These are phyloP conservation scores for Hemiscyllium ocellatum DNA, from an alignment of 2,113 vertebrate genomes.

Conservation along the genomic window DNA sequence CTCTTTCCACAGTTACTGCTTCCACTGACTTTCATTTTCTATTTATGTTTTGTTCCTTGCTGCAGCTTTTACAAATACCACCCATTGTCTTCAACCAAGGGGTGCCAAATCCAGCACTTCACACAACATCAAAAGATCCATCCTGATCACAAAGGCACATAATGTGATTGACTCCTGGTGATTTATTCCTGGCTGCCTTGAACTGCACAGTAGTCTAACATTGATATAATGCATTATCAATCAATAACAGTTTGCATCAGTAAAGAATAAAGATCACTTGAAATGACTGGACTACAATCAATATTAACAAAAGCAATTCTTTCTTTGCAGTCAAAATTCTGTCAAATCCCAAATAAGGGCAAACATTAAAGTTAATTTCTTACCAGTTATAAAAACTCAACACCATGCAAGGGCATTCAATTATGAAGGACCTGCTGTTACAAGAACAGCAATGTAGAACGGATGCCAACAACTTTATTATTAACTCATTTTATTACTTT, in stretches of 20 bases:
- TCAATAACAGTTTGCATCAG: constrained; percentile 25
- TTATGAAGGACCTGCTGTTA: not conserved
- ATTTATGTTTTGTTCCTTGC: not conserved
- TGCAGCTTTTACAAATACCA: not conserved
- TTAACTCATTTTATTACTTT: not conserved
- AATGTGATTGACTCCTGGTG: not conserved
- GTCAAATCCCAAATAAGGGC: not conserved
- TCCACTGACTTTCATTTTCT: not conserved
- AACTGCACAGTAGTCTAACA: not conserved
- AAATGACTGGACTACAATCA: not conserved
- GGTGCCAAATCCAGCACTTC: not conserved
- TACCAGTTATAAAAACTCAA: not conserved
- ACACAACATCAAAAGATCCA: not conserved
- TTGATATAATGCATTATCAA: not conserved
- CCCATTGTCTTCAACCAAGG: not conserved
- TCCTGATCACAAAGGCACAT: not conserved
- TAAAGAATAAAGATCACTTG: not conserved
- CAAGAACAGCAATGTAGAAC: not conserved
- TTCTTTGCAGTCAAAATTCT: not conserved
- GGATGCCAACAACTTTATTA: not conserved
- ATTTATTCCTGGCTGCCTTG: not conserved
- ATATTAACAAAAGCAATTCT: not conserved
- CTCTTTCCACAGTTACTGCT: not conserved
- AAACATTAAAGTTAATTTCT: not conserved
- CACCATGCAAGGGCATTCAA: not conserved